Evolutionary conservation across 2,113 vertebrate species (phyloP).

Genomic region (Varanus salvator): DNA sequence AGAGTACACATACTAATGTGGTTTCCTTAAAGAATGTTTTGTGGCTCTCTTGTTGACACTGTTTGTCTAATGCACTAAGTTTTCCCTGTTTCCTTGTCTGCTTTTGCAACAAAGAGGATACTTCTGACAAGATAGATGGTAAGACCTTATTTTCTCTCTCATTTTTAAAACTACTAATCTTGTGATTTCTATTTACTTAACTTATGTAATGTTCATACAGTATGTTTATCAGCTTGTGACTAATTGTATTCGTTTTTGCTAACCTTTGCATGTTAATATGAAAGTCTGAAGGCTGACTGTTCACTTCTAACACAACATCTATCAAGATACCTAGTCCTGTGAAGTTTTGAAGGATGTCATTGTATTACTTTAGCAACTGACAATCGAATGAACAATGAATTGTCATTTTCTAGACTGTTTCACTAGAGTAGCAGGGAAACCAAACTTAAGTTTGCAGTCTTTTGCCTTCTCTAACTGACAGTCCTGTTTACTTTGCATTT

Average conservation of each 20-base stretch:
- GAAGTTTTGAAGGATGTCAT: background rate
- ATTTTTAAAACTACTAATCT: constrained; percentile 58
- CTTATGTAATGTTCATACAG: background rate
- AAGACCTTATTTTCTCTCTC: constrained; percentile 83
- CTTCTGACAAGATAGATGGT: constrained; percentile 99
- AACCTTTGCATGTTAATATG: background rate
- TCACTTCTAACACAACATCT: constrained; percentile 27
- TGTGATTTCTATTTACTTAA: background rate
- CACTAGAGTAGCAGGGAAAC: background rate
- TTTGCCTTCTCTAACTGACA: background rate
- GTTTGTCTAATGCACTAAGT: constrained; percentile 85
- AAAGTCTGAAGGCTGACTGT: background rate
- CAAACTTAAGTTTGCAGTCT: background rate
- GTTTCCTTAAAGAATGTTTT: constrained; percentile 71
- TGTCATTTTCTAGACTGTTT: background rate
- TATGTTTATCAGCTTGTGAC: background rate
- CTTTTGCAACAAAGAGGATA: constrained; percentile 93
- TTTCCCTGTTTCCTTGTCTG: constrained; percentile 86
- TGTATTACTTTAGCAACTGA: background rate
- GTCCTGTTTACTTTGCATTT: background rate
- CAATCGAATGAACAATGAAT: background rate
- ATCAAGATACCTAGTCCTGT: background rate
- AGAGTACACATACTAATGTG: constrained; percentile 67
- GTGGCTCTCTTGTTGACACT: constrained; percentile 62
- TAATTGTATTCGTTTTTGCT: background rate